Evolutionary conservation across 2,113 vertebrate species (phyloP), one percentile per base, ranked within the genome.

Genomic region (Sula dactylatra): DNA sequence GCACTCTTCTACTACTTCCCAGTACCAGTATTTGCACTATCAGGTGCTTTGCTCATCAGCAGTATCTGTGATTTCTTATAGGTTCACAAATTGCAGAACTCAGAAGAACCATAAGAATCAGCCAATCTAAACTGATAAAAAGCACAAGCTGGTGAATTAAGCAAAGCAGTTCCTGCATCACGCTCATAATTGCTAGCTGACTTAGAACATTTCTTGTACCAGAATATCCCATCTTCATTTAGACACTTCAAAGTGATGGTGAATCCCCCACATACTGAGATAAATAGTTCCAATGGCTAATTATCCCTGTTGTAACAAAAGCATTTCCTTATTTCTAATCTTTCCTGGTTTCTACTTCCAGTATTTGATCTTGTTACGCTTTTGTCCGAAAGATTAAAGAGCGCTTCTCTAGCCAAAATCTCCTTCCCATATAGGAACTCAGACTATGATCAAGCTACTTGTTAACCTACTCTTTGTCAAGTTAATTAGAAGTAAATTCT

Each of bases 111-210:
- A 0, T 82, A 82, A 91, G 93, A 94, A 95, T 95, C 94, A 94
- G 91, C 95, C 91, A 85, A 85, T 93, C 96, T 96, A 84, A 95
- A 79, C 70, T 91, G 89, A 95, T 95, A 94, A 97, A 95, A 95
- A 84, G 96, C 97, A 95, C 86, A 97, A 94, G 93, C 94, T 94
- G 94, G 82, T 90, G 96, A 97, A 97, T 95, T 95, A 94, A 94
- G 96, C 93, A 89, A 95, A 96, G 95, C 91, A 96, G 87, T 88
- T 96, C 79, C 85, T 94, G 82, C 83, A 96, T 84, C 82, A 90
- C 56, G 92, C 88, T 89, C 83, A 14, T 95, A 96, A 97, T 95
- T 96, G 74, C 95, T 42, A 95, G 97, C 91, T 96, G 94, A 97
- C 95, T 95, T 97, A 47, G 93, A 97, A 93, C 92, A 97, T 97